A percentile compares a stretch with the other conserved stretches of the same genome.
phyloP scores from a whole-genome alignment of 2,888 invertebrate genomes.

The Coecobrya sp. region DNA sequence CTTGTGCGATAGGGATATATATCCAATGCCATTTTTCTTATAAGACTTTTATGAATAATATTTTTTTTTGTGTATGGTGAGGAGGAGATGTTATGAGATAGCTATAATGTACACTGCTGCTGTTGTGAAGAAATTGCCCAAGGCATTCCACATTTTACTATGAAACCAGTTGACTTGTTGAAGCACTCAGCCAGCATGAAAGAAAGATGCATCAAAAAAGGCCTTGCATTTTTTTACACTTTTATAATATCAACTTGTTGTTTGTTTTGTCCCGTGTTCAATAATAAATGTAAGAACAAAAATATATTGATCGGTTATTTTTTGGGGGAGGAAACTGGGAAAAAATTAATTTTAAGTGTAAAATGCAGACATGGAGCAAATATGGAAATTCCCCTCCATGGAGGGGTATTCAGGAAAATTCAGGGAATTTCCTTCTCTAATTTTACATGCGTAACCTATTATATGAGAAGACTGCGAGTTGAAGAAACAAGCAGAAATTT shows the following conservation, averaged over 20 bases:
- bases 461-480: no score
- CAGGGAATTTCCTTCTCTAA: slow-evolving; percentile 13
- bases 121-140: not conserved
- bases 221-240: slow-evolving; percentile 17
- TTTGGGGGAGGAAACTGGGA: not conserved
- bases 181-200: not conserved
- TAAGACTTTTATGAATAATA: no score
- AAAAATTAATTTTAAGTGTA: no score
- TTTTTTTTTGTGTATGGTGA: no score
- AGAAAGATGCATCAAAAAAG: not conserved
- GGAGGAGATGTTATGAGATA: not conserved
- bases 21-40: slow-evolving; percentile 27
- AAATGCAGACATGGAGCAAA: not conserved
- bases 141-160: not conserved
- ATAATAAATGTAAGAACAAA: not conserved
- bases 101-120: no score
- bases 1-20: no score
- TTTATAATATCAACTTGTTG: no score
- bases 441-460: not conserved
- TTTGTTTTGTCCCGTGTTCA: slow-evolving; percentile 31
- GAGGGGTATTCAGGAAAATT: not conserved
- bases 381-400: not conserved
- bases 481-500: not conserved
- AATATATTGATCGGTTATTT: not conserved
- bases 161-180: not conserved